A percentile compares a stretch with the other conserved stretches of the same genome.
These are phyloP conservation scores for Parazoanthus atlanticus DNA, from an alignment of 92 coral and sea anemone species.

Conservation along the genomic window DNA sequence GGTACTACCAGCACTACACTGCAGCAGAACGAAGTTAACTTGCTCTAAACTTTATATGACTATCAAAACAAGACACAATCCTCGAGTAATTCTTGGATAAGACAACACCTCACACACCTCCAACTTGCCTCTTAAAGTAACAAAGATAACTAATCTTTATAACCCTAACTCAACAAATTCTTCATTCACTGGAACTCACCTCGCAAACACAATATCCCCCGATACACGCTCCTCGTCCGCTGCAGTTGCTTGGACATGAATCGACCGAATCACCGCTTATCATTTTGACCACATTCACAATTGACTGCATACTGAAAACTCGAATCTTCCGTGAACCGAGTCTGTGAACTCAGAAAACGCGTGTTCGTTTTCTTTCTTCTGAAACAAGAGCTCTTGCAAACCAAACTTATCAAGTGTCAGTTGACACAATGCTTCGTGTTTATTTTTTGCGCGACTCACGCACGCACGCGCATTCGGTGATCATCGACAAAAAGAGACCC, in stretches of 20 bases:
- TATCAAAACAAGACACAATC: neutral
- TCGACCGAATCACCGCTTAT: constrained; percentile 46
- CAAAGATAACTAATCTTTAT: no score
- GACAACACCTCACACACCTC: neutral
- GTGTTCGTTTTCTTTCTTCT: no score
- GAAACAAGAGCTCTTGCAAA: no score
- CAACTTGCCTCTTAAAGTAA: neutral
- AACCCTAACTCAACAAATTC: neutral
- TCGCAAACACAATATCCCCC: constrained; percentile 83
- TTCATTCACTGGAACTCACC: constrained; percentile 47
- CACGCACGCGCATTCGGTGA: no score
- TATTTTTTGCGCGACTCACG: no score
- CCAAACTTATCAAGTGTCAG: no score
- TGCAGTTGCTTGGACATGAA: constrained; percentile 79
- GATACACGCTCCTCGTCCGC: constrained; percentile 80
- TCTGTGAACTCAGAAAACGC: neutral
- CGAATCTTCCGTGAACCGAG: neutral
- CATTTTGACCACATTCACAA: constrained; percentile 68
- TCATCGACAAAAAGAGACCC: no score
- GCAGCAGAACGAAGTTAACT: no score
- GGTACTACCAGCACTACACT: no score
- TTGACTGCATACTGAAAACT: constrained; percentile 59
- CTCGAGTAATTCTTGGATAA: neutral
- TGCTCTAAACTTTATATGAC: neutral
- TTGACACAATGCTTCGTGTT: no score